Base-by-base conservation (phyloP, 1,140 invertebrate species). In the Drosophila lacertosa region DNA sequence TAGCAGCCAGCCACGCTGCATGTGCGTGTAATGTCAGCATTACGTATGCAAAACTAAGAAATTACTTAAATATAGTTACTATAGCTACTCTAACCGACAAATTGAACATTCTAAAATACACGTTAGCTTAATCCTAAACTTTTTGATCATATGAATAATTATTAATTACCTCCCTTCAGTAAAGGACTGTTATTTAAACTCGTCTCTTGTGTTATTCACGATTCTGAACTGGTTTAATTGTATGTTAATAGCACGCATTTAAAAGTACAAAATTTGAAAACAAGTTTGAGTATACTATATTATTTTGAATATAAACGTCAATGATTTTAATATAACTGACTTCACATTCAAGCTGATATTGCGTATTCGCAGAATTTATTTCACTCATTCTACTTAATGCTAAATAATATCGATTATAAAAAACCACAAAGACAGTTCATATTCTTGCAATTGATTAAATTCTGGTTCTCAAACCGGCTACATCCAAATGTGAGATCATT, bases 1-100 rank as follows among this genome's bases (percentile, higher is more conserved):
- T 82, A 82, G 74, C 69, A 72, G 47, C 62, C 65, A n/a, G n/a
- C n/a, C n/a, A n/a, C 35, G 20, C 51, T 55, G 50, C 66, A 40
- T 54, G 39, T 57, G 55, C 33, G 42, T 32, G 20, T 68, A 73
- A 79, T 75, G 72, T 32, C 44, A 73, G 16, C 58, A 72, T 70
- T 57, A 54, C 66, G 59, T 73, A 76, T 83, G 72, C 72, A 76
- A 60, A 84, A 64, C 62, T 73, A 64, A 67, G 45, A 48, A 72
- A 76, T 73, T 50, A 35, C 40, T 35, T 39, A 44, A 9, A 37
- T 42, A 42, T 26, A 9, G 20, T 3, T 15, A 15, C 6, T 47
- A 37, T 20, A 32, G 20, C 24, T 33, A 15, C 6, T 47, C 22
- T 20, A 32, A 20, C 24, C 24, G 18, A 10, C 22, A 9, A n/a